Evolutionary conservation across 1,140 invertebrate genomes (phyloP).

Genomic region (Zaprionus inermis): DNA sequence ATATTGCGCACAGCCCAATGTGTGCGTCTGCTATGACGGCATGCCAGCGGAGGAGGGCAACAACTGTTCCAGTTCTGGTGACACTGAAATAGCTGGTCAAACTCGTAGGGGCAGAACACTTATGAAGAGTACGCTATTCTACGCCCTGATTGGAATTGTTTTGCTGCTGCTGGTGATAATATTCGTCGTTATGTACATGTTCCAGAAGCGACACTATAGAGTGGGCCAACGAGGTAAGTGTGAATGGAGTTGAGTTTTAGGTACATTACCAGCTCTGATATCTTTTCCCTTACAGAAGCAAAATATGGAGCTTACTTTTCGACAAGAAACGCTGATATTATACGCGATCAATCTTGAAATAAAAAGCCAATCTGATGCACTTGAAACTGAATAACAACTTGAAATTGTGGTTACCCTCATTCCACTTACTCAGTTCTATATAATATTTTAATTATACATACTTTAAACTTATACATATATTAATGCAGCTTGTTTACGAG

Average conservation of each 20-base stretch:
- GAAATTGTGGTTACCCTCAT: not conserved
- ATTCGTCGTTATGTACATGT: conserved; percentile 35
- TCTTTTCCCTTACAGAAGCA: conserved; percentile 41
- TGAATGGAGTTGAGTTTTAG: not conserved
- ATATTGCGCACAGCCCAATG: conserved; percentile 45
- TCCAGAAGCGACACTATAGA: conserved; percentile 36
- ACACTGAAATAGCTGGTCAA: not conserved
- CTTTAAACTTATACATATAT: not conserved
- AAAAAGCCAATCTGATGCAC: conserved; percentile 17
- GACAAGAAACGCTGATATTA: conserved; percentile 52
- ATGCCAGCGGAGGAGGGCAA: conserved; percentile 14
- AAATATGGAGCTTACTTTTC: conserved; percentile 56
- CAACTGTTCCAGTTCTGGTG: conserved; percentile 11
- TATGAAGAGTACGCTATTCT: conserved; percentile 22
- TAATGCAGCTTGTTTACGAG: not conserved
- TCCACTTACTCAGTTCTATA: conserved; percentile 4
- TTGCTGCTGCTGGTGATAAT: conserved; percentile 42
- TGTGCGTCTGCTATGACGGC: conserved; percentile 49
- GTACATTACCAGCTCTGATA: not conserved
- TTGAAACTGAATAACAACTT: not conserved
- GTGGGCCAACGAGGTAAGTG: conserved; percentile 52
- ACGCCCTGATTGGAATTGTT: conserved; percentile 9
- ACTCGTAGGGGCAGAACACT: not conserved
- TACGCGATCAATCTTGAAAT: conserved; percentile 32
- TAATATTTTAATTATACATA: conserved; percentile 15